Conservation (phyloP, 2,113 vertebrate species). For the Cnemophilus loriae region DNA sequence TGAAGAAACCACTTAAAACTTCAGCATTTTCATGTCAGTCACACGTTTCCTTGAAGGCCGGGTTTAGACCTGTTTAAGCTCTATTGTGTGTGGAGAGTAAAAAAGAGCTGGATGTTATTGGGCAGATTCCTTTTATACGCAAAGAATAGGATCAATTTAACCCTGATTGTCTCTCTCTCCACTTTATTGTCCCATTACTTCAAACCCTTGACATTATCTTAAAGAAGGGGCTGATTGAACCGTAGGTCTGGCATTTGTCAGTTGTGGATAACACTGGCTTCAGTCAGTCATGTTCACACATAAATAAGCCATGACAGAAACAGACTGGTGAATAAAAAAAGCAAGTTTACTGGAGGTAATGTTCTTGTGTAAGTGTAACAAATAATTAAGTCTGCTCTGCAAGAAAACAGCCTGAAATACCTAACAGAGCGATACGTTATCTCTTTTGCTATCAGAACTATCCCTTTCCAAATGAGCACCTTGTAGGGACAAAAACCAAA, state of each 20-base stretch:
- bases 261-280: constrained; percentile 66
- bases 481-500: neutral
- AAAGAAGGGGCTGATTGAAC: constrained; percentile 70
- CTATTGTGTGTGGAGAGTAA: constrained; percentile 65
- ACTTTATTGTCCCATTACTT: constrained; percentile 66
- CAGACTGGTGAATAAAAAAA: constrained; percentile 67
- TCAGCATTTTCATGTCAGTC: constrained; percentile 58
- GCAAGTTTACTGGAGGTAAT: constrained; percentile 55
- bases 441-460: constrained; percentile 31
- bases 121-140: constrained; percentile 63
- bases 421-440: constrained; percentile 23
- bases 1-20: constrained; percentile 46
- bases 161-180: constrained; percentile 59
- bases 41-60: constrained; percentile 58
- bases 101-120: constrained; percentile 49
- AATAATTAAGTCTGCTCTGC: constrained; percentile 51
- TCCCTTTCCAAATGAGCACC: neutral
- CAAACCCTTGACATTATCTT: constrained; percentile 68
- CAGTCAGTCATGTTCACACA: constrained; percentile 69
- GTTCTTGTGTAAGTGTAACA: constrained; percentile 61
- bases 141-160: constrained; percentile 69
- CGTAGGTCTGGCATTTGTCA: constrained; percentile 70
- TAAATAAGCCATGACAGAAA: constrained; percentile 71
- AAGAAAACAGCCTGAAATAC: constrained; percentile 11
- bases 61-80: constrained; percentile 55